Evolutionary conservation across 2,888 invertebrate species (phyloP).

Genomic region (Exocentrus adspersus): DNA sequence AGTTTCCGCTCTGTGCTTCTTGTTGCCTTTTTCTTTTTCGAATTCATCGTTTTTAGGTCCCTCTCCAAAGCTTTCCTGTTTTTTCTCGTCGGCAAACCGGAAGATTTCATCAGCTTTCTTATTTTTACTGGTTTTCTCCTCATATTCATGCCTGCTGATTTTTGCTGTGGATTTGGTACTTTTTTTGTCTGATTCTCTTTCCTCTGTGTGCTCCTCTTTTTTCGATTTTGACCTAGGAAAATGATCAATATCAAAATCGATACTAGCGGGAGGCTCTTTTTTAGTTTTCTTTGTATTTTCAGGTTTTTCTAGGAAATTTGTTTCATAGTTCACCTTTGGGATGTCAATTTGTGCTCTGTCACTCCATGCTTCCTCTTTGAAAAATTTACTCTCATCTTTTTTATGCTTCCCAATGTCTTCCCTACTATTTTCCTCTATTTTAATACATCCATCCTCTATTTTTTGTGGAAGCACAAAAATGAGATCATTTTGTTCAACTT

Average conservation of each 20-base stretch:
- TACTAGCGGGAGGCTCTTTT: too few relatives aligned
- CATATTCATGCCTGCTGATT: conserved; percentile 13
- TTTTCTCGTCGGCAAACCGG: conserved; percentile 16
- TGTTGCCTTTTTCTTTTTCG: conserved; percentile 16
- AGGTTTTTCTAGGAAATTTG: not conserved
- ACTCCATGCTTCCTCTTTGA: not conserved
- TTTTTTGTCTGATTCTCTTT: conserved; percentile 8
- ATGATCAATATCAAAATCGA: too few relatives aligned
- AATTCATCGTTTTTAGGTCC: not conserved
- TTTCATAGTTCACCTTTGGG: not conserved
- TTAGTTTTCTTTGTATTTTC: not conserved
- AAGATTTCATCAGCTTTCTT: not conserved
- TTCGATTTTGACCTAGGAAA: not conserved
- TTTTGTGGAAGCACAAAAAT: not conserved
- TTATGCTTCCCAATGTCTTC: not conserved
- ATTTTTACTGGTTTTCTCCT: not conserved
- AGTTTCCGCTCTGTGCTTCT: conserved; percentile 28
- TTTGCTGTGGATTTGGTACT: not conserved
- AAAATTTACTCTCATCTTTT: not conserved
- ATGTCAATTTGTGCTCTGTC: not conserved
- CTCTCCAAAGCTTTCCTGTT: conserved; percentile 11
- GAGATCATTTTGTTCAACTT: not conserved
- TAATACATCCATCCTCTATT: not conserved
- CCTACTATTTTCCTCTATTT: not conserved
- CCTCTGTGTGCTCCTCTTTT: not conserved